Base-by-base conservation (phyloP, 2,113 vertebrate genomes). In the Toxotes jaculatrix region DNA sequence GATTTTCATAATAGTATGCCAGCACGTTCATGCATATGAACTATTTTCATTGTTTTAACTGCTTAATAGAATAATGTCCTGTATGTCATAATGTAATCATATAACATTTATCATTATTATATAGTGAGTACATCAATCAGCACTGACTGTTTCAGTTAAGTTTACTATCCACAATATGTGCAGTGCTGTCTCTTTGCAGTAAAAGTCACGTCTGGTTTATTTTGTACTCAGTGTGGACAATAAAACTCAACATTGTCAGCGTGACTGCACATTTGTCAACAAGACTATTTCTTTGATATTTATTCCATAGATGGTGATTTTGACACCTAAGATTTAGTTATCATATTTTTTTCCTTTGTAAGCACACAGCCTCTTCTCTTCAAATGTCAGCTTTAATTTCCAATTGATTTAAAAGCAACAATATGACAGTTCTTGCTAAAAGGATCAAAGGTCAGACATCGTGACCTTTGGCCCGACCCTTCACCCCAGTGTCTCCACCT, bases 11-110 rank as follows among this genome's bases (percentile, higher is more conserved):
- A 89, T 86, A 87, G 86, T 65, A 64, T 38, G 10, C 1, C 0
- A 43, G 74, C 12, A 7, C 79, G 82, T 74, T 90, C 81, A 61
- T 82, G 80, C 86, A 84, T 80, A 76, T 69, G 74, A 74, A 64
- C 64, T 43, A 49, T 82, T 77, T 71, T 56, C 71, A 56, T 81
- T 78, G 43, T 82, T 80, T 73, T 62, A 69, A 74, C 74, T 47
- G 76, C 72, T 82, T 55, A 70, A 47, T n/a, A 79, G 74, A 84
- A 85, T 64, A 80, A 85, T 85, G 57, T 59, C 59, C 57, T 66
- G 45, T 60, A 67, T 82, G 78, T 77, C 77, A 56, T 61, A 19
- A 70, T 27, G 55, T 66, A 67, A 71, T 74, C 16, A 83, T 62
- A 60, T 13, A 55, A 40, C 75, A 79, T 70, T 70, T n/a, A 76